phyloP scores from a whole-genome alignment of 2,888 invertebrate species.

The Ametastegia equiseti region DNA sequence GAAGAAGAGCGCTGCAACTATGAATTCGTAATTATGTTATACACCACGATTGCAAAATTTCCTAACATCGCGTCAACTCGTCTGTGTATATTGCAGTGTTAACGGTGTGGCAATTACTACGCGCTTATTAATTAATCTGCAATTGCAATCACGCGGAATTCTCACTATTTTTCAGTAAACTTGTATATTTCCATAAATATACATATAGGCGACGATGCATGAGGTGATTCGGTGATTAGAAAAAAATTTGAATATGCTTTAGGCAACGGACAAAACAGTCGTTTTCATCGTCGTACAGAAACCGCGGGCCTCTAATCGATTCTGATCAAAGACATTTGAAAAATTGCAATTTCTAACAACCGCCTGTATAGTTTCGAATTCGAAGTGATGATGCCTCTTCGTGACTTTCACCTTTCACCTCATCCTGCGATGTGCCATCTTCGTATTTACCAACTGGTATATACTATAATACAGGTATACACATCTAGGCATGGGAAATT shows the following conservation, averaged over 20 bases:
- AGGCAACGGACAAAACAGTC: background rate
- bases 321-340: slow-evolving; percentile 32
- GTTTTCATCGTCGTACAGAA: background rate
- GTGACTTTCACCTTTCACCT: slow-evolving; percentile 76
- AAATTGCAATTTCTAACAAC: slow-evolving; percentile 41
- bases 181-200: background rate
- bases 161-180: background rate
- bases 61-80: background rate
- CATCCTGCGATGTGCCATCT: slow-evolving; percentile 60
- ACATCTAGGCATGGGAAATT: background rate
- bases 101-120: slow-evolving; percentile 29
- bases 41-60: slow-evolving; percentile 56
- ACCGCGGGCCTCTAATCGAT: slow-evolving; percentile 27
- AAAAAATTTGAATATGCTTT: slow-evolving; percentile 3
- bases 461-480: background rate
- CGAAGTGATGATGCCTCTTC: background rate
- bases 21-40: slow-evolving; percentile 64
- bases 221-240: background rate
- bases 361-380: slow-evolving; percentile 1
- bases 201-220: background rate
- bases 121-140: slow-evolving; percentile 19
- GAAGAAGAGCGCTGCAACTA: slow-evolving; percentile 60
- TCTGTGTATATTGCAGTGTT: background rate
- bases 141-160: background rate
- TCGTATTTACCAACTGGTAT: background rate